Conservation (phyloP, 1,140 invertebrate species). For the Dolichoris vasculosae region DNA sequence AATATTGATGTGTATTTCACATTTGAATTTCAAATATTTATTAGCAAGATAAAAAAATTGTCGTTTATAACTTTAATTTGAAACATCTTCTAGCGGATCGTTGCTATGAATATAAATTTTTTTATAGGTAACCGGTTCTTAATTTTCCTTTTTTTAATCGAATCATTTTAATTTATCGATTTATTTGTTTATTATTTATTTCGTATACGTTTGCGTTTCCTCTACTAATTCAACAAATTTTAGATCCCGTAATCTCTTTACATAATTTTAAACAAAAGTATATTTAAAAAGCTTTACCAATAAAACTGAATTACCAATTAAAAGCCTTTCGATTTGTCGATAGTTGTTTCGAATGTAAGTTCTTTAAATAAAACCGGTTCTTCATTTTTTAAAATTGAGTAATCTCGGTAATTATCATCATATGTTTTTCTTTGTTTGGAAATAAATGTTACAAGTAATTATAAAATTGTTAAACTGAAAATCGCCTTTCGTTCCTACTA, state of each 20-base stretch:
- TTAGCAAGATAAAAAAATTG: neutral
- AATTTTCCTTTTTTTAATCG: too few relatives aligned
- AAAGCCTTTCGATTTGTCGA: constrained; percentile 1
- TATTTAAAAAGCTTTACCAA: neutral
- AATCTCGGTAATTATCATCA: neutral
- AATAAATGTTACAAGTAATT: neutral
- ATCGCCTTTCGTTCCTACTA: neutral
- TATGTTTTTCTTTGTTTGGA: neutral
- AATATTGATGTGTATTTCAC: too few relatives aligned
- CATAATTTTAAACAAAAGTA: constrained; percentile 9
- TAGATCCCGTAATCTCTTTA: neutral
- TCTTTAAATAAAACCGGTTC: neutral
- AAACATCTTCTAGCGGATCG: too few relatives aligned
- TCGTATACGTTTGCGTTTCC: neutral
- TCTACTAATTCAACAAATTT: neutral
- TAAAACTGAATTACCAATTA: constrained; percentile 14
- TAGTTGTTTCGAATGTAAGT: constrained; percentile 4
- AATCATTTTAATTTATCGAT: too few relatives aligned
- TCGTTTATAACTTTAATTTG: neutral
- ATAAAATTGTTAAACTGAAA: neutral
- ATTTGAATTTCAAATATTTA: neutral
- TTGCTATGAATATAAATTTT: too few relatives aligned
- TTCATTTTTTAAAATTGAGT: neutral
- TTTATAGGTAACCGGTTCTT: too few relatives aligned
- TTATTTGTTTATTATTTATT: too few relatives aligned